A percentile compares a stretch with the other conserved stretches of the same genome.
phyloP scores from a whole-genome alignment of 2,888 invertebrate genomes.

The Icerya purchasi region DNA sequence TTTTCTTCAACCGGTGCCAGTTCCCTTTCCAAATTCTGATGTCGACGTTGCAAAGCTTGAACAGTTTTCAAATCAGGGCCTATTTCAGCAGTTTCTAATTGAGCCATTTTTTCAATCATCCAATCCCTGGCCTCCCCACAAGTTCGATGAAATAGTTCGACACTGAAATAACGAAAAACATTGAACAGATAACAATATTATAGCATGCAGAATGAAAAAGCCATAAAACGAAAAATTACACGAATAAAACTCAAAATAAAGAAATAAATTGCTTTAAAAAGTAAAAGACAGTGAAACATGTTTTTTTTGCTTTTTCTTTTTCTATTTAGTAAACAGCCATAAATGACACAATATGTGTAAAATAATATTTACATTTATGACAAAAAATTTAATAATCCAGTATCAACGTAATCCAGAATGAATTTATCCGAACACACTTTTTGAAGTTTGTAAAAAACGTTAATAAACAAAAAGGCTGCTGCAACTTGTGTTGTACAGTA shows the following conservation, averaged over 20 bases:
- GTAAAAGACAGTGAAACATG: neutral
- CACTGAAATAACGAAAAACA: conserved; percentile 32
- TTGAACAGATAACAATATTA: neutral
- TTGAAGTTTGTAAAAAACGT: no score
- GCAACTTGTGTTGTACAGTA: no score
- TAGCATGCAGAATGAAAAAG: neutral
- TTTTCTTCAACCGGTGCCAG: conserved; percentile 86
- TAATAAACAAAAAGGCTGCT: no score
- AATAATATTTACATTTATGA: no score
- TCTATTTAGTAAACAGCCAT: no score
- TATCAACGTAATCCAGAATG: no score
- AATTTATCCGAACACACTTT: no score
- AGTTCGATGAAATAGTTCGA: conserved; percentile 84
- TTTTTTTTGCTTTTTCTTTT: neutral
- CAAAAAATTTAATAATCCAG: no score
- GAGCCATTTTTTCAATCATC: conserved; percentile 91
- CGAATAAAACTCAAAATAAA: neutral
- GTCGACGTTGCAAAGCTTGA: conserved; percentile 70
- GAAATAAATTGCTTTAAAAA: neutral
- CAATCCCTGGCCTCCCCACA: conserved; percentile 93
- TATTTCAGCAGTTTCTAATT: conserved; percentile 51
- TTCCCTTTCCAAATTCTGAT: conserved; percentile 83
- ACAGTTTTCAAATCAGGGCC: conserved; percentile 79
- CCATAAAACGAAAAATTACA: neutral
- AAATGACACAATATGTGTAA: no score